A percentile compares a stretch with the other conserved stretches of the same genome.
Evolutionary conservation across 2,113 vertebrate genomes (phyloP).

Genomic region (Pteronura brasiliensis): DNA sequence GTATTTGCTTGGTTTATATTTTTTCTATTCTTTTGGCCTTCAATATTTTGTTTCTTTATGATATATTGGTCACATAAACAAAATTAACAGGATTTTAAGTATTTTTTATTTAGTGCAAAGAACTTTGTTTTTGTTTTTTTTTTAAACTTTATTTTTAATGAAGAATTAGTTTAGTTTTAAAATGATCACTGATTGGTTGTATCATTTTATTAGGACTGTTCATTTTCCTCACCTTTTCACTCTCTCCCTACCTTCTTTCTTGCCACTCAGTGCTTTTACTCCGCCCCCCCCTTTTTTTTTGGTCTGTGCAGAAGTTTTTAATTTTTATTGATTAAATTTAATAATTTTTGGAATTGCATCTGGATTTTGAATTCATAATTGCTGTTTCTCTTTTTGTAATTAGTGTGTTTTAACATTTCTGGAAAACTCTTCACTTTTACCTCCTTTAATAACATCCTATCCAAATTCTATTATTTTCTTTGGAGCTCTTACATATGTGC

Average conservation of each 20-base stretch:
- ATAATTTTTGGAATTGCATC: neutral
- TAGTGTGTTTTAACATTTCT: neutral
- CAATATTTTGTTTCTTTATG: neutral
- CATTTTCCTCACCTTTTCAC: neutral
- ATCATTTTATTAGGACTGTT: neutral
- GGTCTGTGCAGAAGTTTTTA: neutral
- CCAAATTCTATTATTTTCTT: neutral
- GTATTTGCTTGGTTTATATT: neutral
- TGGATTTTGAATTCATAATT: conserved; percentile 23
- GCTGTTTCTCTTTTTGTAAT: neutral
- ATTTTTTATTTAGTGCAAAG: neutral
- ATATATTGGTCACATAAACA: neutral
- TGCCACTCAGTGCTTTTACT: neutral
- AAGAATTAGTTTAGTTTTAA: neutral
- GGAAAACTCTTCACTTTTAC: neutral
- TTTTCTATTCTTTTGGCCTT: neutral
- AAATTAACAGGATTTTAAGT: neutral
- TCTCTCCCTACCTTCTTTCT: neutral
- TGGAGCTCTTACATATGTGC: neutral
- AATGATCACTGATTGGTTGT: neutral
- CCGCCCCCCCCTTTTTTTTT: neutral
- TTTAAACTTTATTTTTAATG: neutral
- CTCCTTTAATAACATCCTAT: neutral
- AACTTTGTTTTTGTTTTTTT: neutral
- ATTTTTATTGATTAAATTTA: neutral